Percentiles rank a stretch among this genome's conserved stretches.
These are phyloP conservation scores for Tichodroma muraria DNA, from an alignment of 2,113 vertebrate genomes.

Conservation along the genomic window DNA sequence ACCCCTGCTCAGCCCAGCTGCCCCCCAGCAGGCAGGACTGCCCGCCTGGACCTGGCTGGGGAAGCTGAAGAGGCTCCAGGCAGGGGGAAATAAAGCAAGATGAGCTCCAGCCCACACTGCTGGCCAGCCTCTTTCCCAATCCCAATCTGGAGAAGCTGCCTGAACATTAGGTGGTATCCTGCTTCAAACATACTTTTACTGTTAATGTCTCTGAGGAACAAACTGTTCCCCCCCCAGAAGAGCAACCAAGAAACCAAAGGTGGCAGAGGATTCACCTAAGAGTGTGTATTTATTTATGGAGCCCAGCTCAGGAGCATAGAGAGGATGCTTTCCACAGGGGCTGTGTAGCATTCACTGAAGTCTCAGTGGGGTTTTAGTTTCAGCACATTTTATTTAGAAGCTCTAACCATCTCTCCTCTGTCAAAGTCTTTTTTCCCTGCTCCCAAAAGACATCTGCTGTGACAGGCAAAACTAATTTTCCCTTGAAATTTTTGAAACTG, in stretches of 20 bases:
- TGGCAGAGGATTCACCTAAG: not conserved
- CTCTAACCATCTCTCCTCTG: not conserved
- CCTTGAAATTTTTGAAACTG: not conserved
- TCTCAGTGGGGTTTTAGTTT: not conserved
- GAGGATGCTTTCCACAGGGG: not conserved
- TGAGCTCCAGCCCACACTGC: not conserved
- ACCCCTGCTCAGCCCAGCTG: not conserved
- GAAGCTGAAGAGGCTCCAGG: not conserved
- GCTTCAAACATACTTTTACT: not conserved
- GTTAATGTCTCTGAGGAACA: not conserved
- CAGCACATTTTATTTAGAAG: not conserved
- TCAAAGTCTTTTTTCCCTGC: not conserved
- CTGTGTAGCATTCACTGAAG: not conserved
- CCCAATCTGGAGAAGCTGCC: not conserved
- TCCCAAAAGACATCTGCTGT: not conserved
- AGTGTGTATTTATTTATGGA: not conserved
- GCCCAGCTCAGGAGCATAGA: not conserved
- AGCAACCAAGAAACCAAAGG: not conserved
- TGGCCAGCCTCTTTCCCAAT: not conserved
- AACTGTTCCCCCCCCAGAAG: not conserved
- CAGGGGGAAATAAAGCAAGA: not conserved
- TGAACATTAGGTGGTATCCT: not conserved
- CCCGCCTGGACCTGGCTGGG: fast-evolving
- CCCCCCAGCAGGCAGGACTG: not conserved
- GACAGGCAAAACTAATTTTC: not conserved